Evolutionary conservation across 2,888 invertebrate species (phyloP).

Genomic region (Esperia sulphurella): DNA sequence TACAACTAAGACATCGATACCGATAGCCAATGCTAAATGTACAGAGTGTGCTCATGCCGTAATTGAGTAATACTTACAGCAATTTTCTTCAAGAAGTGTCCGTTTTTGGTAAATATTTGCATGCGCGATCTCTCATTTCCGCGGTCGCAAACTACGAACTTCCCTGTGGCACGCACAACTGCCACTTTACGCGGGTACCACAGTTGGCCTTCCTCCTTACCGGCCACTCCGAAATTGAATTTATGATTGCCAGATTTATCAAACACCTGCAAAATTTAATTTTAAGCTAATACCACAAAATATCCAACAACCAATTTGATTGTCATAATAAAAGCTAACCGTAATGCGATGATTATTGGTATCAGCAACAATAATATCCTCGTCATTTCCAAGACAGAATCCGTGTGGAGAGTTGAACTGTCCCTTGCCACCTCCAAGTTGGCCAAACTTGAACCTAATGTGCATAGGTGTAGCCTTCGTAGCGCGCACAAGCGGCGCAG

Average conservation of each 20-base stretch:
- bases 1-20: too few species aligned
- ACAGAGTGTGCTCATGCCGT: too few species aligned
- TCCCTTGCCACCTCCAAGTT: conserved; percentile 93
- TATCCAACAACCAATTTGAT: not conserved
- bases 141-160: conserved; percentile 98
- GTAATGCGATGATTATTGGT: conserved; percentile 98
- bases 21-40: too few species aligned
- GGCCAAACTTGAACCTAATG: conserved; percentile 95
- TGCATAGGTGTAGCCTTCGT: conserved; percentile 91
- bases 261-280: conserved; percentile 85
- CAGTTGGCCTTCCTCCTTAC: conserved; percentile 96
- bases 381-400: conserved; percentile 95
- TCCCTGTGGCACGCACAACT: conserved; percentile 91
- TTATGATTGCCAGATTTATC: conserved; percentile 96
- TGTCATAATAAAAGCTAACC: conserved; percentile 50
- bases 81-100: conserved; percentile 97
- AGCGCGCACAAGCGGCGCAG: conserved; percentile 79
- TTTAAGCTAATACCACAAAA: not conserved
- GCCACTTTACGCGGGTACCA: conserved; percentile 99
- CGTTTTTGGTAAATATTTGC: conserved; percentile 98
- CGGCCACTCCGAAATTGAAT: conserved; percentile 96
- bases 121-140: conserved; percentile 97
- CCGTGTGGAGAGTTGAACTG: conserved; percentile 99
- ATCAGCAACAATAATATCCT: conserved; percentile 97
- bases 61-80: conserved; percentile 69